Evolutionary conservation across 2,113 vertebrate species (phyloP).

Genomic region (Motacilla tschutschensis): DNA sequence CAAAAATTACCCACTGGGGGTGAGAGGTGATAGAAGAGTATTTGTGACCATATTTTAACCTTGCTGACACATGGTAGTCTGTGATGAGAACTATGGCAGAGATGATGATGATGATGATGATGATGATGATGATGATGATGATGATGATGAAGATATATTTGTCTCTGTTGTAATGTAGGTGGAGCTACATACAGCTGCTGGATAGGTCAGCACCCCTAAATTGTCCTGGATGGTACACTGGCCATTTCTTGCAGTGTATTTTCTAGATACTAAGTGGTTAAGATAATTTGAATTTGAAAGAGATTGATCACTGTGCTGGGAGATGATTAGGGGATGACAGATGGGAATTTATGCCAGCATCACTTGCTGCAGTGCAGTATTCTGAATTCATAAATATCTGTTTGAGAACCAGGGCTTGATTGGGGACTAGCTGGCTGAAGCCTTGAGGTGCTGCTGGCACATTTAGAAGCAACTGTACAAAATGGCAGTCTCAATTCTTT

Average conservation of each 20-base stretch:
- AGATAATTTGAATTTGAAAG: slow-evolving; percentile 22
- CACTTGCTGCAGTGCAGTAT: slow-evolving; percentile 6
- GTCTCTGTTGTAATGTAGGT: fast-evolving
- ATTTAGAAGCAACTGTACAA: background rate
- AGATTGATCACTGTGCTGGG: slow-evolving; percentile 12
- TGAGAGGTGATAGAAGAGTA: background rate
- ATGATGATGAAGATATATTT: background rate
- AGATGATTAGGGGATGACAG: slow-evolving; percentile 40
- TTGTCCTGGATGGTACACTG: background rate
- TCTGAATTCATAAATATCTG: slow-evolving; percentile 38
- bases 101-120: background rate
- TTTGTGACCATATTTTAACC: background rate
- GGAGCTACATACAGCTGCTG: background rate
- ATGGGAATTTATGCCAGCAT: background rate
- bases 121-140: background rate
- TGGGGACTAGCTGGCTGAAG: slow-evolving; percentile 11
- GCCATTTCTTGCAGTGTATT: background rate
- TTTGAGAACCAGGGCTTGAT: slow-evolving; percentile 28
- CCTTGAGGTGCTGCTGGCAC: background rate
- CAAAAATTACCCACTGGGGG: background rate
- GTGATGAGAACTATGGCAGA: background rate
- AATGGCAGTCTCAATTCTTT: background rate
- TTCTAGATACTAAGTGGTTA: background rate
- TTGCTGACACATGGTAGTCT: background rate
- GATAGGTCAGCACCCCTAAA: background rate